Percentiles rank a stretch among this genome's conserved stretches.
Conservation (phyloP, 2,113 vertebrate species). For the Stigmatopora nigra region DNA sequence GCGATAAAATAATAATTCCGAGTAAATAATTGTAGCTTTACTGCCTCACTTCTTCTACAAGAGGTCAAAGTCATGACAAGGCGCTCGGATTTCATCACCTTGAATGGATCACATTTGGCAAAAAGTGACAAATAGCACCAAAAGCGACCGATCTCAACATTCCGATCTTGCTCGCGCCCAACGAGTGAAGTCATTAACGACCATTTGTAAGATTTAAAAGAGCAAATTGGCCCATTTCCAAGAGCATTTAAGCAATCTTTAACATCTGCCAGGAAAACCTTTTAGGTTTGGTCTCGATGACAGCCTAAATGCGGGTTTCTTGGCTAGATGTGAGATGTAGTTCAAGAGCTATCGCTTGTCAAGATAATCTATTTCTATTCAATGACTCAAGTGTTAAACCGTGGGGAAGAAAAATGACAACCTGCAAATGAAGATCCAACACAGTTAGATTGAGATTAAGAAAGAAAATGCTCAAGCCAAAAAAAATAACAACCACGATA, state of each 20-base stretch:
- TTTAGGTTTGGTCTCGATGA: slow-evolving; percentile 22
- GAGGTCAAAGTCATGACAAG: slow-evolving; percentile 31
- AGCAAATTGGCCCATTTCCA: slow-evolving; percentile 24
- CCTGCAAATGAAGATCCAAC: slow-evolving; percentile 19
- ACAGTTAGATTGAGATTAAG: no score
- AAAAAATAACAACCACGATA: no score
- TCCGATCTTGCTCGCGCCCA: background rate
- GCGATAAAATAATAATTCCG: slow-evolving; percentile 39
- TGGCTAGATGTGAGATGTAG: slow-evolving; percentile 25
- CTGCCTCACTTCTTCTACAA: slow-evolving; percentile 21
- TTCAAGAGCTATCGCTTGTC: slow-evolving; percentile 13
- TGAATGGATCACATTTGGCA: background rate
- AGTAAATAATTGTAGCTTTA: slow-evolving; percentile 9
- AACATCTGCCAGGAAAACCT: slow-evolving; percentile 39
- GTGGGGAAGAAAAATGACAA: slow-evolving; percentile 17
- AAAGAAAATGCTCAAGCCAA: no score
- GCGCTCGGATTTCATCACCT: slow-evolving; percentile 8
- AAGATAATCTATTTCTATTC: slow-evolving; percentile 37
- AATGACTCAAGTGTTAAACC: slow-evolving; percentile 21
- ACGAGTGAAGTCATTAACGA: background rate
- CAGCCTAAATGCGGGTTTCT: slow-evolving; percentile 24
- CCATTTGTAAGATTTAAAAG: background rate
- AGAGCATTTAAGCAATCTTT: slow-evolving; percentile 33
- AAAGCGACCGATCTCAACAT: background rate
- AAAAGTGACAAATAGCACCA: no score